phyloP scores from a whole-genome alignment of 2,113 vertebrate species.

The Lepisosteus oculatus region DNA sequence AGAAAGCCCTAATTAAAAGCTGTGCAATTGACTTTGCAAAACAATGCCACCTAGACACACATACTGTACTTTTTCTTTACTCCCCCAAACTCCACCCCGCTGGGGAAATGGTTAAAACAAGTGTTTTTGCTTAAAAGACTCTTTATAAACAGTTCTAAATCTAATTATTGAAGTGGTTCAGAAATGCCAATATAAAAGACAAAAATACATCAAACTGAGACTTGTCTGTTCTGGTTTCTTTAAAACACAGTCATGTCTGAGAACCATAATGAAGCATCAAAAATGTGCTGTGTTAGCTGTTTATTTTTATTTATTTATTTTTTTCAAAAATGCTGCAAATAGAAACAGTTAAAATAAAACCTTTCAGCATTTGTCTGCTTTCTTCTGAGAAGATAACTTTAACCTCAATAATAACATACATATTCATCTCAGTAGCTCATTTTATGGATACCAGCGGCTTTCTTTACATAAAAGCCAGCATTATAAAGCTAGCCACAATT shows the following conservation, averaged over 20 bases:
- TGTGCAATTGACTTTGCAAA: too few species aligned
- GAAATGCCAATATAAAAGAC: not conserved
- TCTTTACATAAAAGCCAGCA: not conserved
- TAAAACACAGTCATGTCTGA: not conserved
- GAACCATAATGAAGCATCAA: not conserved
- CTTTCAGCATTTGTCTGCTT: not conserved
- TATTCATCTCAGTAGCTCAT: not conserved
- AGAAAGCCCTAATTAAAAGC: too few species aligned
- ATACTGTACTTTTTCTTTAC: too few species aligned
- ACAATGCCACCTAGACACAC: too few species aligned
- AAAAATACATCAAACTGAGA: not conserved
- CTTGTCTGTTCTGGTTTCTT: not conserved
- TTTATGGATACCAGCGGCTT: not conserved
- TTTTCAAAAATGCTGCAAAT: not conserved
- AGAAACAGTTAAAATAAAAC: not conserved
- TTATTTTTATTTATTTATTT: not conserved
- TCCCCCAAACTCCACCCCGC: too few species aligned
- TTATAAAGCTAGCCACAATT: not conserved
- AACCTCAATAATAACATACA: not conserved
- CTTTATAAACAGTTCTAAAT: not conserved
- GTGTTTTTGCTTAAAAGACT: not conserved
- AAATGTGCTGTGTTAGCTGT: not conserved
- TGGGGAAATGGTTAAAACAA: not conserved
- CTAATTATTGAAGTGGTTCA: not conserved
- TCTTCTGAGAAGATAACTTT: not conserved